Percentiles rank a stretch among this genome's conserved stretches.
These are phyloP conservation scores for Cerceris rybyensis DNA, from an alignment of 2,888 invertebrate species.

Conservation along the genomic window DNA sequence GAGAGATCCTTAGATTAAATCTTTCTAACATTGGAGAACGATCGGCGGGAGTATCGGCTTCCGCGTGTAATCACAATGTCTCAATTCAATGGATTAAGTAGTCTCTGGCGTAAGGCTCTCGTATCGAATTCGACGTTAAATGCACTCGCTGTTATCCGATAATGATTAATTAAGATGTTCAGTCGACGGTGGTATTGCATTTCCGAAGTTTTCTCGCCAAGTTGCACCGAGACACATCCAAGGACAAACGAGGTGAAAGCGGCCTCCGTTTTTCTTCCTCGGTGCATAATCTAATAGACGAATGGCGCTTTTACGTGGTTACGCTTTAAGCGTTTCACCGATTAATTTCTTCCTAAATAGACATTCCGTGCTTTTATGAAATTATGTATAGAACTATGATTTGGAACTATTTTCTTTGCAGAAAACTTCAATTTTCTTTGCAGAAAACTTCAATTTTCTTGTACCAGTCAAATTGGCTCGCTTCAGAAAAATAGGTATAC, in stretches of 20 bases:
- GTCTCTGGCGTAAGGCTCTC: slow-evolving; percentile 36
- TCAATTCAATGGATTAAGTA: slow-evolving; percentile 19
- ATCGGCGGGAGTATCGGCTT: slow-evolving; percentile 17
- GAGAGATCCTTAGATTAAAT: slow-evolving; percentile 1
- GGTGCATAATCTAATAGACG: no score
- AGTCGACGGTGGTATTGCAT: slow-evolving; percentile 33
- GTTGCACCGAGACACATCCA: slow-evolving; percentile 11
- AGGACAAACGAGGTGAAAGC: slow-evolving; percentile 31
- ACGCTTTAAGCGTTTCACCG: no score
- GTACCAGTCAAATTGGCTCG: no score
- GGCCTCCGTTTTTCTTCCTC: neutral
- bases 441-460: no score
- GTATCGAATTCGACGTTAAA: slow-evolving; percentile 42
- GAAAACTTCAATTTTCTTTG: no score
- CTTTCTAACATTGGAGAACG: neutral
- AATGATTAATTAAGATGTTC: slow-evolving; percentile 52
- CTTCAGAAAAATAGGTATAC: no score
- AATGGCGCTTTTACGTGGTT: no score
- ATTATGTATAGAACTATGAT: no score
- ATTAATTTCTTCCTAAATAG: no score
- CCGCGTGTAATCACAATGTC: slow-evolving; percentile 23
- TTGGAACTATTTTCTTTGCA: no score
- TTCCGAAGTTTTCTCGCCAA: slow-evolving; percentile 33
- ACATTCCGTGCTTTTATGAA: no score
- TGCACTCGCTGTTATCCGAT: slow-evolving; percentile 36